Evolutionary conservation across 2,888 invertebrate species (phyloP), one percentile per base, ranked within the genome.

Genomic region (Alcis repandata): DNA sequence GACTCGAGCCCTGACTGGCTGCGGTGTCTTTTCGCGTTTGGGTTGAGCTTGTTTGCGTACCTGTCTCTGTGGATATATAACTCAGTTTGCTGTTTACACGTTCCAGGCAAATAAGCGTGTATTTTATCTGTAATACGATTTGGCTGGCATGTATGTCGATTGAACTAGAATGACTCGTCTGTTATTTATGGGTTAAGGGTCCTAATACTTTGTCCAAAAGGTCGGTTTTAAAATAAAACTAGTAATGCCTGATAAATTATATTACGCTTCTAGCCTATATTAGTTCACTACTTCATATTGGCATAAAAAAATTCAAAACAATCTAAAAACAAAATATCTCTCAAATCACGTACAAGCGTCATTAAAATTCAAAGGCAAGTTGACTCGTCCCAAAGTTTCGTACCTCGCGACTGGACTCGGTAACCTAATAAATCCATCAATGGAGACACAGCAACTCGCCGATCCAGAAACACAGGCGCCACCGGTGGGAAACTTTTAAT

Each of bases 401-500:
- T 17, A 52, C 40, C 40, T 22, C 11, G 6, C 36, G 17, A 40
- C 11, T 45, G 36, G 54, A 64, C 43, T 67, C 10, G 17, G 61
- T 59, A 48, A 54, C 59, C 56, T 67, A 67, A 70, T 70, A 72
- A 73, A 72, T 69, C 59, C 59, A 70, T 71, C 71, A 72, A 71
- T 70, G 54, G 48, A 56, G 59, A 38, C 69, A 70, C 68, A 71
- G 71, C 67, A 64, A 67, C 63, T 68, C 59, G 54, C 46, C 66
- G 56, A 65, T 60, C 59, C 71, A 66, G 66, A 71, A 72, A 65
- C 71, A 73, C 60, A 76, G 83, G 60, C 65, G 52, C 64, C 77
- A 63, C 54, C 58, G 52, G 49, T 62, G 74, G 40, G 83, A 76
- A 93, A 92, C 92, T 93, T 93, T 92, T 92, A 92, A 93, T 93